phyloP scores from a whole-genome alignment of 2,113 vertebrate species.

The Periophthalmodon schlosseri region DNA sequence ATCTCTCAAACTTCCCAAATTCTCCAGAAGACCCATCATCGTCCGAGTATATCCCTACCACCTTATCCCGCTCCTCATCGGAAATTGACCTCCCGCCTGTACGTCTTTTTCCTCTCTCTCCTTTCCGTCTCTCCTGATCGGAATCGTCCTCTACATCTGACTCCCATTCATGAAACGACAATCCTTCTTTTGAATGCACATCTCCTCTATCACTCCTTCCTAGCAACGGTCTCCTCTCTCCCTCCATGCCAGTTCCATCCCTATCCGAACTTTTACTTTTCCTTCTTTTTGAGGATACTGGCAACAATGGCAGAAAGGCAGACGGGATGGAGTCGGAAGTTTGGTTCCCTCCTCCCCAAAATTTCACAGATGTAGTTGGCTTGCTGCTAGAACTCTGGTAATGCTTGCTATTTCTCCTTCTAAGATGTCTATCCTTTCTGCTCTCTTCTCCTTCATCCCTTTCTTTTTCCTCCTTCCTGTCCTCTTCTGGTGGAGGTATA shows the following conservation, averaged over 20 bases:
- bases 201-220: constrained; percentile 62
- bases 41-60: constrained; percentile 77
- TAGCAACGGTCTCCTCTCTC: constrained; percentile 75
- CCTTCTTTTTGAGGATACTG: constrained; percentile 74
- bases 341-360: constrained; percentile 72
- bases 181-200: constrained; percentile 69
- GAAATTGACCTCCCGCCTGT: constrained; percentile 68
- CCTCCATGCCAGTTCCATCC: constrained; percentile 67
- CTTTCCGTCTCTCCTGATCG: constrained; percentile 68
- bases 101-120: constrained; percentile 51
- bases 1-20: constrained; percentile 85
- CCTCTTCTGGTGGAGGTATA: constrained; percentile 60
- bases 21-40: constrained; percentile 79
- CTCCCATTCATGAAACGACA: constrained; percentile 78
- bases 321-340: constrained; percentile 69
- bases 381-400: constrained; percentile 68
- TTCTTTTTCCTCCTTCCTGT: constrained; percentile 67
- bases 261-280: constrained; percentile 75
- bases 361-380: constrained; percentile 75
- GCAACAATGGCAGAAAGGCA: constrained; percentile 76
- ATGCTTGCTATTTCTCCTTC: constrained; percentile 65
- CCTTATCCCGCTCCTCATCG: constrained; percentile 77
- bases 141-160: constrained; percentile 69
- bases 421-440: constrained; percentile 63
- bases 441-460: constrained; percentile 66